Evolutionary conservation across 2,113 vertebrate genomes (phyloP).

Genomic region (Indri indri): DNA sequence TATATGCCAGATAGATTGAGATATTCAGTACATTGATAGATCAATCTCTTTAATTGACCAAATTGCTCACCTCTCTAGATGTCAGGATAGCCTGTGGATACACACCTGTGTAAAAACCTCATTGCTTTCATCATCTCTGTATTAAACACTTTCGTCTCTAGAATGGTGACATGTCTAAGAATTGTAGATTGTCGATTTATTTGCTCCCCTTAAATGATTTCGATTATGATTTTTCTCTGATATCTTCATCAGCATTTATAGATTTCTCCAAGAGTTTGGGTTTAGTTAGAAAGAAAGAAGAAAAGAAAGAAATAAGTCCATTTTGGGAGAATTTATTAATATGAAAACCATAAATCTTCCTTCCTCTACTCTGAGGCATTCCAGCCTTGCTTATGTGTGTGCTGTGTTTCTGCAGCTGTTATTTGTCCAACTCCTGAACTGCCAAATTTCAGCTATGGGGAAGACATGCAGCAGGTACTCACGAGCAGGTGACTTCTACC

Average conservation of each 20-base stretch:
- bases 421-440: background rate
- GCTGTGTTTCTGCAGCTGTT: background rate
- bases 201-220: background rate
- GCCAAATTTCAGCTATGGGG: background rate
- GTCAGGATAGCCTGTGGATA: background rate
- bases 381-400: background rate
- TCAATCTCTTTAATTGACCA: background rate
- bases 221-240: background rate
- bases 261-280: background rate
- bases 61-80: background rate
- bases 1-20: background rate
- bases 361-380: background rate
- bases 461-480: accelerated
- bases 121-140: background rate
- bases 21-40: background rate
- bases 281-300: background rate
- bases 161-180: background rate
- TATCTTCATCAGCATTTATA: background rate
- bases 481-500: accelerated
- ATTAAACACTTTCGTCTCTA: background rate
- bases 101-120: background rate
- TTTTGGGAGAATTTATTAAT: background rate
- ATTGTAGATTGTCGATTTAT: background rate
- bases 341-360: background rate
- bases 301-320: background rate